Evolutionary conservation across 2,797 vertebrate species (phyloP).

Genomic region (Varecia variegata): DNA sequence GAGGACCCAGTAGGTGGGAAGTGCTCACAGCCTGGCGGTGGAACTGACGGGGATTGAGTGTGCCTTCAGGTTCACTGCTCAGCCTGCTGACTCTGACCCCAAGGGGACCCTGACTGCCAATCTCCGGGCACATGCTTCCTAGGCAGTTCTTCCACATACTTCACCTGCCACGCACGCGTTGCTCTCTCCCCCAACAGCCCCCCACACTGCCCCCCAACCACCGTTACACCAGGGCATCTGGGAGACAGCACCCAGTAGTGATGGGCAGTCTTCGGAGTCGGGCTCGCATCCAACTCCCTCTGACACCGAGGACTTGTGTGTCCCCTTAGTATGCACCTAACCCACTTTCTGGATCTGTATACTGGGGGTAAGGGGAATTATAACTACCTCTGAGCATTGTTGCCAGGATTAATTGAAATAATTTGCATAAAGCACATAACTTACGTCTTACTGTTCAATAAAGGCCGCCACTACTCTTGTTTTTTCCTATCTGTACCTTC

Average conservation of each 20-base stretch:
- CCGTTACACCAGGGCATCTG: accelerated
- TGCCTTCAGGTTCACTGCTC: accelerated
- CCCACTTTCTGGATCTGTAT: background rate
- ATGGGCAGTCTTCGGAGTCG: background rate
- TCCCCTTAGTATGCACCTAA: background rate
- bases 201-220: background rate
- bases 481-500: background rate
- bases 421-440: background rate
- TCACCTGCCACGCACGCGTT: background rate
- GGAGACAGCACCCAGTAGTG: background rate
- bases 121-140: background rate
- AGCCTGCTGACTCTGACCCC: background rate
- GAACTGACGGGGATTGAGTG: no score
- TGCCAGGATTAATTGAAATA: background rate
- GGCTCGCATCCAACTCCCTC: background rate
- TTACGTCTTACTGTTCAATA: accelerated
- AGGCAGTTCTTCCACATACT: background rate
- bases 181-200: background rate
- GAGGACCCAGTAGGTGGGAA: accelerated
- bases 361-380: accelerated
- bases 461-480: background rate
- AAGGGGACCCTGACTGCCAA: accelerated
- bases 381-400: background rate
- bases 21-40: background rate
- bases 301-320: background rate